phyloP scores from a whole-genome alignment of 2,888 invertebrate species.

The Sicus ferrugineus region DNA sequence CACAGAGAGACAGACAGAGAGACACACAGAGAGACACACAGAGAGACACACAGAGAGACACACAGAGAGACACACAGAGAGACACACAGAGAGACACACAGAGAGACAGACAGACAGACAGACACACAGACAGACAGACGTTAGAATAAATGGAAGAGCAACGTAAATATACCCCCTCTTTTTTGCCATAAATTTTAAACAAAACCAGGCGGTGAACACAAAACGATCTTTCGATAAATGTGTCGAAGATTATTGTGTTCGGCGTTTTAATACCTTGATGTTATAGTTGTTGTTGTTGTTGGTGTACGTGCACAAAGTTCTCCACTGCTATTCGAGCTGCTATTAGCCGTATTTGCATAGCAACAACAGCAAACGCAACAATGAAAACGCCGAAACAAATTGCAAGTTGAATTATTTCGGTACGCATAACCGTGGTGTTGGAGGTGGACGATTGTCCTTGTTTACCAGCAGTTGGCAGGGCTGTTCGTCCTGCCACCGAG shows the following conservation, averaged over 20 bases:
- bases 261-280: constrained; percentile 20
- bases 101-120: too few relatives aligned
- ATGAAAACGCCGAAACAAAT: not conserved
- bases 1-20: too few relatives aligned
- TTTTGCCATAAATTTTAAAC: not conserved
- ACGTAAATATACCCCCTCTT: not conserved
- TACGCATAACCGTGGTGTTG: not conserved
- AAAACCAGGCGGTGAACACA: not conserved
- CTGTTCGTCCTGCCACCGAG: not conserved
- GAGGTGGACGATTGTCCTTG: too few relatives aligned
- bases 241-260: constrained; percentile 14
- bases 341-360: constrained; percentile 29
- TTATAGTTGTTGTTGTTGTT: constrained; percentile 18
- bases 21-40: too few relatives aligned
- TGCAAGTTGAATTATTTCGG: constrained; percentile 10
- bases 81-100: too few relatives aligned
- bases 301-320: constrained; percentile 20
- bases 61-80: too few relatives aligned
- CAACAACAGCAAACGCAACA: constrained; percentile 6
- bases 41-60: too few relatives aligned
- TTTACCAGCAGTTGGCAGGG: constrained; percentile 7
- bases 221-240: not conserved
- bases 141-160: too few relatives aligned
- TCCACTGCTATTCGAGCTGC: constrained; percentile 28
- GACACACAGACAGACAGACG: too few relatives aligned